phyloP scores from a whole-genome alignment of 2,888 invertebrate species.

The Mimumesa dahlbomi region DNA sequence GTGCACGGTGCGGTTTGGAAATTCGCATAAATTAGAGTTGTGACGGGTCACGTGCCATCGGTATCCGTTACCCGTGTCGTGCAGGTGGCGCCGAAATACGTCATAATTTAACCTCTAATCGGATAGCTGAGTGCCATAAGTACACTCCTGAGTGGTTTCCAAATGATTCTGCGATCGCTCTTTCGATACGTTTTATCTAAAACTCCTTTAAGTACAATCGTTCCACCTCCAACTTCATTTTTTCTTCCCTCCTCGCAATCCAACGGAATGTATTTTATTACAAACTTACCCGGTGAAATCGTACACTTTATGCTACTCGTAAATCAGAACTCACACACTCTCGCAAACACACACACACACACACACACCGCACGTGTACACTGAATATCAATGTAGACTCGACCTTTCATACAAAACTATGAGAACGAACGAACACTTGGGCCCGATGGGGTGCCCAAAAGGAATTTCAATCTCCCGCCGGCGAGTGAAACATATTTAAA shows the following conservation, averaged over 20 bases:
- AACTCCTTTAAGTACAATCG: background rate
- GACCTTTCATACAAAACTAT: too few relatives aligned
- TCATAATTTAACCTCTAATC: conserved; percentile 63
- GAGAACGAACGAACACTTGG: too few relatives aligned
- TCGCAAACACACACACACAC: too few relatives aligned
- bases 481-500: conserved; percentile 34
- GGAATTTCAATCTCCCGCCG: conserved; percentile 38
- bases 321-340: too few relatives aligned
- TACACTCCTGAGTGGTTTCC: conserved; percentile 50
- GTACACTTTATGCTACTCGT: too few relatives aligned
- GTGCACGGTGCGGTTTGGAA: conserved; percentile 15
- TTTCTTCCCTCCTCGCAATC: background rate
- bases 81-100: conserved; percentile 54
- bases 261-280: too few relatives aligned
- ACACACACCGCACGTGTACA: too few relatives aligned
- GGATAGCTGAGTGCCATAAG: conserved; percentile 55
- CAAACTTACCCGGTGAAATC: too few relatives aligned
- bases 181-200: conserved; percentile 20
- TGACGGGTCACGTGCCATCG: conserved; percentile 54
- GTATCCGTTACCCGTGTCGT: conserved; percentile 55
- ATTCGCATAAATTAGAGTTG: conserved; percentile 61
- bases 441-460: too few relatives aligned
- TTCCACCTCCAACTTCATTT: background rate
- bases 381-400: too few relatives aligned
- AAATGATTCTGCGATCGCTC: conserved; percentile 55